phyloP scores from a whole-genome alignment of 2,113 vertebrate genomes.

The Ameiurus melas region DNA sequence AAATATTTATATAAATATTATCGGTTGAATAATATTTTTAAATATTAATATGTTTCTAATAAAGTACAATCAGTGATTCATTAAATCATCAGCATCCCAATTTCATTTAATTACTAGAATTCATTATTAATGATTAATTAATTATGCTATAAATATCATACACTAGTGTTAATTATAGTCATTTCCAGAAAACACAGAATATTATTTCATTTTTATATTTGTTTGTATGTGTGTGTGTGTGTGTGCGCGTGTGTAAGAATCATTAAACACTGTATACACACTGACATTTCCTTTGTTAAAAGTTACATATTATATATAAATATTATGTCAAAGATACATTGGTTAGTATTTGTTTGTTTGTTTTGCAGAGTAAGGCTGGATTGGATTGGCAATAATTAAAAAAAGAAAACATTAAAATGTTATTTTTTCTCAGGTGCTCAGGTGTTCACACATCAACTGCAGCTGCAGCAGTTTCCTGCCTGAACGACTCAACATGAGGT shows the following conservation, averaged over 20 bases:
- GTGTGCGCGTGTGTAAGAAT: background rate
- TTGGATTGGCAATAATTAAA: background rate
- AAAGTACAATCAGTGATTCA: background rate
- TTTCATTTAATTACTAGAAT: background rate
- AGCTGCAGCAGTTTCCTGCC: conserved; percentile 86
- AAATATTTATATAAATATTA: background rate
- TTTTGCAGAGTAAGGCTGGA: too few species aligned
- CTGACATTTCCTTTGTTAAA: background rate
- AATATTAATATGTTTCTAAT: background rate
- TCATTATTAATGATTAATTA: background rate
- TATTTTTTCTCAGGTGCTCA: conserved; percentile 75
- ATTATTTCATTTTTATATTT: conserved; percentile 46
- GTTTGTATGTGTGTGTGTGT: background rate
- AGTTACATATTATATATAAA: background rate
- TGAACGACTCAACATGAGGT: conserved; percentile 84
- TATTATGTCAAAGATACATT: background rate
- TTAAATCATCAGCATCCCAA: background rate
- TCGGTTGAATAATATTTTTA: background rate
- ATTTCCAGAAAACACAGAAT: background rate
- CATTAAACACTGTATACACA: background rate
- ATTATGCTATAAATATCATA: background rate
- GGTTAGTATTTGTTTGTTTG: background rate
- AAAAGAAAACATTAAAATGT: background rate
- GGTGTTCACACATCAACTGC: conserved; percentile 84
- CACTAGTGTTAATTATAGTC: too few species aligned